Evolutionary conservation across 1,140 invertebrate genomes (phyloP), one percentile per base, ranked within the genome.

Genomic region (Lutraria rhynchaena): DNA sequence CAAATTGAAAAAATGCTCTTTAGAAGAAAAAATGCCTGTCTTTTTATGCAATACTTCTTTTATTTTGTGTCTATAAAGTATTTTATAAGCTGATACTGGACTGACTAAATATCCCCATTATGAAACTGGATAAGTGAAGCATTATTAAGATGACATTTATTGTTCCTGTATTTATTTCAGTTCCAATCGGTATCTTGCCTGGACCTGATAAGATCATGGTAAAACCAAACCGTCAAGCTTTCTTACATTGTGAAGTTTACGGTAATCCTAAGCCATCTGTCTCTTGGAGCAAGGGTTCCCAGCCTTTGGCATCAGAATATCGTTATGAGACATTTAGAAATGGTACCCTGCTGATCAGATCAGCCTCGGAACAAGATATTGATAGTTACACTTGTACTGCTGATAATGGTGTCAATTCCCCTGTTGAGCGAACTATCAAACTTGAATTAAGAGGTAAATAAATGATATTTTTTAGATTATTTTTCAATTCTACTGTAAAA

Each of bases 201-300:
- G 78, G 82, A 3, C 84, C 85, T 13, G 58, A 84, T 19, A 77
- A 49, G 7, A 80, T 88, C 35, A 71, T 58, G 13, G 78, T 87
- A 27, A 83, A 77, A 49, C 87, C 87, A 31, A 84, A 83, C 15
- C 69, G 77, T 7, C 81, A 80, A 24, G 86, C 86, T 17, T 86
- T 83, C 83, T 60, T 88, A 29, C 84, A 87, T 70, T 89, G 88
- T 49, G 84, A 87, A 76, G 83, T 83, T 17, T 70, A 77, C 24
- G 86, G 86, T 3, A 82, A 65, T 37, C 86, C 86, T n/a, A 60
- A 67, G 49, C 81, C 86, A 3, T 19, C 4, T 0, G 58, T 85
- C 24, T 57, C 65, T 17, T 87, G 86, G 86, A 51, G 58, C 3
- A 83, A 82, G 61, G 55, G 65, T 7, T 74, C 57, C 15, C 1